Percentiles rank a stretch among this genome's conserved stretches.
phyloP scores from a whole-genome alignment of 1,140 invertebrate genomes.

The Nasonia giraulti region DNA sequence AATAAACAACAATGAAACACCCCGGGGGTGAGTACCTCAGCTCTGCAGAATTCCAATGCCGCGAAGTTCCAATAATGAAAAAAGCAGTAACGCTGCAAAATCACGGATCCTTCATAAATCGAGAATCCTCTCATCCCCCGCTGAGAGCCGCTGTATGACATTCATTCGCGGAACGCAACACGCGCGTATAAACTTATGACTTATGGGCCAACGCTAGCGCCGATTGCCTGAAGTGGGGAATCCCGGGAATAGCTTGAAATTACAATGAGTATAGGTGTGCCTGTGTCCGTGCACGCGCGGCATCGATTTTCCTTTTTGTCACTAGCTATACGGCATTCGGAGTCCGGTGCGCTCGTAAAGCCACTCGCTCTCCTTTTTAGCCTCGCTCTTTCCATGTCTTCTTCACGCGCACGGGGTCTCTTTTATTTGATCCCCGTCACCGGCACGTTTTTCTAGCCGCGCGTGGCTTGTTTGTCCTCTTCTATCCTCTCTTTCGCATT shows the following conservation, averaged over 20 bases:
- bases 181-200: neutral
- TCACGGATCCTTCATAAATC: neutral
- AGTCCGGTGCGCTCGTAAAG: neutral
- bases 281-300: too few species aligned
- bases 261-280: neutral
- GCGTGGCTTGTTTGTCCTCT: neutral
- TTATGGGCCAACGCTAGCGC: neutral
- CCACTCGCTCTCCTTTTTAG: neutral
- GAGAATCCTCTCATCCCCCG: neutral
- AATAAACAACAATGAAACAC: neutral
- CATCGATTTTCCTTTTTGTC: neutral
- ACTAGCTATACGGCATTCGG: neutral
- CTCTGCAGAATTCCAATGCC: neutral
- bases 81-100: neutral
- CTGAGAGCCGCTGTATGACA: neutral
- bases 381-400: neutral
- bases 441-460: neutral
- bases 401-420: neutral
- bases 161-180: neutral
- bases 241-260: neutral
- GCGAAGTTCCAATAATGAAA: constrained; percentile 3
- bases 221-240: neutral
- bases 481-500: neutral
- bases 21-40: neutral
- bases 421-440: neutral